Conservation (phyloP, 2,888 invertebrate genomes). For the Caenorhabditis plicata region DNA sequence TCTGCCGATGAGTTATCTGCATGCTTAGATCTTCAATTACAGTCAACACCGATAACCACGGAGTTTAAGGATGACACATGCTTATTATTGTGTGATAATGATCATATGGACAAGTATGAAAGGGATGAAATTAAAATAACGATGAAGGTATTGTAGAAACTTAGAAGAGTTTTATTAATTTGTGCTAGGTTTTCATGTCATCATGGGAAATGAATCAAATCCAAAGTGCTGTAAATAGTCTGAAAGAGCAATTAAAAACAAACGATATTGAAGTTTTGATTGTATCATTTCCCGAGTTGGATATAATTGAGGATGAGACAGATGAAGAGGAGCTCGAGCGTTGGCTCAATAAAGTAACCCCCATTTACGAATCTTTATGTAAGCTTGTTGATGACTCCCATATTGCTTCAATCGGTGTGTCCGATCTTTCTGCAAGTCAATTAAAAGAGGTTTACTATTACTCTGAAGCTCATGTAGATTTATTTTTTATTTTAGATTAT, state of each 20-base stretch:
- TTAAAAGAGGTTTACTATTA: conserved; percentile 34
- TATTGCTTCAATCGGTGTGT: conserved; percentile 59
- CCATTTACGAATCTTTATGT: conserved; percentile 45
- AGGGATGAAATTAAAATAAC: conserved; percentile 65
- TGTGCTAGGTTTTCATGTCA: conserved; percentile 42
- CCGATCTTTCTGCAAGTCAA: conserved; percentile 55
- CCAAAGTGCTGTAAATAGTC: conserved; percentile 43
- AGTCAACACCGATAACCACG: conserved; percentile 46
- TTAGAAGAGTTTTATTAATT: not conserved
- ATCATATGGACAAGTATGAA: conserved; percentile 57
- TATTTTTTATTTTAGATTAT: conserved; percentile 29
- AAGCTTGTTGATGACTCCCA: conserved; percentile 49
- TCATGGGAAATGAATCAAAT: conserved; percentile 49
- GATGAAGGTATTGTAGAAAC: conserved; percentile 46
- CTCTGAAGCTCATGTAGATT: too few relatives aligned
- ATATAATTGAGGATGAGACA: conserved; percentile 45
- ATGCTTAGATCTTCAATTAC: conserved; percentile 61
- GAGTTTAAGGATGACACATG: conserved; percentile 55
- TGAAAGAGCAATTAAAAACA: conserved; percentile 53
- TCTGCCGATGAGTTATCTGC: conserved; percentile 62
- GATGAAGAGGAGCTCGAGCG: conserved; percentile 40
- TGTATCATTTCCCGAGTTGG: conserved; percentile 56
- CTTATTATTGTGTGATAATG: conserved; percentile 56
- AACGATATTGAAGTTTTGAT: conserved; percentile 59
- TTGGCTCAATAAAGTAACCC: conserved; percentile 42